These are phyloP conservation scores for Pardosa pseudoannulata DNA, from an alignment of 2,888 invertebrate genomes.

Conservation along the genomic window DNA sequence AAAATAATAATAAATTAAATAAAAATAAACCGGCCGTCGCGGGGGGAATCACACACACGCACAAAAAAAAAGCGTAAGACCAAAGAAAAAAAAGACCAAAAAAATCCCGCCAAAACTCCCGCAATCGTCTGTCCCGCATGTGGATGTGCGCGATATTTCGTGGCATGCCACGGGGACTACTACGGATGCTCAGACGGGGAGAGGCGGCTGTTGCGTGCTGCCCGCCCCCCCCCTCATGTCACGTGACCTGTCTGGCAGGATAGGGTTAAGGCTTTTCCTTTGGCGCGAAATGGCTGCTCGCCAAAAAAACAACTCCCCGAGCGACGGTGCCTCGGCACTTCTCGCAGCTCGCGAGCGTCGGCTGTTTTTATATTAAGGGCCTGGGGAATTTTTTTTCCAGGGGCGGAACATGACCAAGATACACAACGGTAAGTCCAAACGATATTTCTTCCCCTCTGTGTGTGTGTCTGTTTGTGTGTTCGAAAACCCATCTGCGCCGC, in stretches of 20 bases:
- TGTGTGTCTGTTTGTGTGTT: too few relatives aligned
- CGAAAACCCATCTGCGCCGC: too few relatives aligned
- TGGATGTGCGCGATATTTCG: slow-evolving; percentile 61
- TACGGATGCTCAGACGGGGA: slow-evolving; percentile 69
- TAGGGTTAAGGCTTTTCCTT: slow-evolving; percentile 71
- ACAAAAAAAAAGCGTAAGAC: too few relatives aligned
- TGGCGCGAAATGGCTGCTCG: slow-evolving; percentile 67
- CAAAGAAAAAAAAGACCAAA: slow-evolving; percentile 29
- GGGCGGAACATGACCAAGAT: slow-evolving; percentile 59
- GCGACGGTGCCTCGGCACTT: slow-evolving; percentile 29
- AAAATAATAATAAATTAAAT: too few relatives aligned
- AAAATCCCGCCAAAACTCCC: too few relatives aligned
- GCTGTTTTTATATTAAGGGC: slow-evolving; percentile 17
- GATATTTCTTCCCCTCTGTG: too few relatives aligned
- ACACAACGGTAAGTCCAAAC: slow-evolving; percentile 59
- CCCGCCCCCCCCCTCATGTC: slow-evolving; percentile 45
- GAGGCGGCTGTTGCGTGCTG: slow-evolving; percentile 28
- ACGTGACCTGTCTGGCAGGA: slow-evolving; percentile 73
- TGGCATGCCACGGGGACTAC: slow-evolving; percentile 47
- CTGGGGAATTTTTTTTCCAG: slow-evolving; percentile 41
- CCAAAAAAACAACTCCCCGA: slow-evolving; percentile 59
- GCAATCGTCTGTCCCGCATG: too few relatives aligned
- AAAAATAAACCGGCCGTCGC: too few relatives aligned
- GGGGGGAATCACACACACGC: too few relatives aligned
- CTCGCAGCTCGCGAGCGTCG: too few relatives aligned